Evolutionary conservation across 2,888 invertebrate genomes (phyloP).

Genomic region (Leptinotarsa peninsularis): DNA sequence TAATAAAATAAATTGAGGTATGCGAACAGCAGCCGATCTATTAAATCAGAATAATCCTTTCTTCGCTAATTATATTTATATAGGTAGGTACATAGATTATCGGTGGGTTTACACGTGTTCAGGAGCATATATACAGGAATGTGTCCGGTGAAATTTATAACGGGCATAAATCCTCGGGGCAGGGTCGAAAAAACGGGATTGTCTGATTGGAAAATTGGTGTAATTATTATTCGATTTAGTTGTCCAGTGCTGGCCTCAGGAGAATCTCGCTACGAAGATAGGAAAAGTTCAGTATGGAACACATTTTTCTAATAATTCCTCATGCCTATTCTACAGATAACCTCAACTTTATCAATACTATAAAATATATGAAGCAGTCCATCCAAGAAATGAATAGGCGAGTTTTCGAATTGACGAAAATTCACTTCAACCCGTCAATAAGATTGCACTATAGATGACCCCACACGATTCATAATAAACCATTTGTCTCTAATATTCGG

Average conservation of each 20-base stretch:
- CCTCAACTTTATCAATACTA: no score
- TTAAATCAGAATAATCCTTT: slow-evolving; percentile 49
- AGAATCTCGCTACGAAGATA: background rate
- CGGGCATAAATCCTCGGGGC: slow-evolving; percentile 18
- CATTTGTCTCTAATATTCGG: no score
- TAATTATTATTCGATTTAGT: slow-evolving; percentile 16
- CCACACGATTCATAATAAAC: no score
- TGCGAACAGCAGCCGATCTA: slow-evolving; percentile 43
- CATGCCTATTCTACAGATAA: no score
- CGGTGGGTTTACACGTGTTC: slow-evolving; percentile 42
- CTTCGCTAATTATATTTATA: slow-evolving; percentile 47
- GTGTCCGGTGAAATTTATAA: slow-evolving; percentile 18
- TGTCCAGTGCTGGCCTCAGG: background rate
- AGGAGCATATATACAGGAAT: slow-evolving; percentile 28
- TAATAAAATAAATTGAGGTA: slow-evolving; percentile 39
- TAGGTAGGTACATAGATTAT: slow-evolving; percentile 44
- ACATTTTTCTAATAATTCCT: no score
- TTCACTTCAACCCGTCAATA: no score
- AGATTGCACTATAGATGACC: no score
- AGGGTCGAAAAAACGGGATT: background rate
- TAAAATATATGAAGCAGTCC: no score
- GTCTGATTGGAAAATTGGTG: slow-evolving; percentile 24
- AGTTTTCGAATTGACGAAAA: no score
- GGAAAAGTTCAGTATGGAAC: no score
- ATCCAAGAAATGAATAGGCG: no score